Evolutionary conservation across 2,797 vertebrate species (phyloP).

Genomic region (Macrochelys suwanniensis): DNA sequence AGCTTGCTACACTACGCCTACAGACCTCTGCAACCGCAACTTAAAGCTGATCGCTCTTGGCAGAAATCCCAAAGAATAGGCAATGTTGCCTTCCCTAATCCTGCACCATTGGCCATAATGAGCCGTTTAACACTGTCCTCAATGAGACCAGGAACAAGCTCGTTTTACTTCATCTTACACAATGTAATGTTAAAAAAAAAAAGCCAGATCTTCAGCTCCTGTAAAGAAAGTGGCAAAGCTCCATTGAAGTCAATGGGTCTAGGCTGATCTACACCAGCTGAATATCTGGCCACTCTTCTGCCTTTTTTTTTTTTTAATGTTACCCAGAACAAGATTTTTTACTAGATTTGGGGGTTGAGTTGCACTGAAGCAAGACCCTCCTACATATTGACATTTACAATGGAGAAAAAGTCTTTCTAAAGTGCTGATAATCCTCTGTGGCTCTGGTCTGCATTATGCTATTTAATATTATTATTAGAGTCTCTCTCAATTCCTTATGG

Average conservation of each 20-base stretch:
- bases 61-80: not conserved
- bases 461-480: constrained; percentile 18
- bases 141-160: not conserved
- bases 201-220: not conserved
- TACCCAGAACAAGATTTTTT: not conserved
- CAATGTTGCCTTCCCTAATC: not conserved
- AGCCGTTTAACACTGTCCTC: not conserved
- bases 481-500: constrained; percentile 5
- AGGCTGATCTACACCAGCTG: not conserved
- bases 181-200: not conserved
- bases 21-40: not conserved
- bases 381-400: constrained; percentile 15
- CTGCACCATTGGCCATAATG: not conserved
- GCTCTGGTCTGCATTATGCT: not conserved
- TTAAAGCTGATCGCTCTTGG: not conserved
- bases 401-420: not conserved
- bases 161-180: not conserved
- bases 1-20: not conserved
- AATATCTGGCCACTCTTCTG: not conserved
- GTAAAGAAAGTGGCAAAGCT: not conserved
- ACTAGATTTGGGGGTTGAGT: not conserved
- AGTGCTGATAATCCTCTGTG: not conserved
- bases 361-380: not conserved
- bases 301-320: not conserved
- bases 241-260: not conserved